Percentiles rank a stretch among this genome's conserved stretches.
Conservation (phyloP, 2,888 invertebrate species). For the Monopis laevigella region DNA sequence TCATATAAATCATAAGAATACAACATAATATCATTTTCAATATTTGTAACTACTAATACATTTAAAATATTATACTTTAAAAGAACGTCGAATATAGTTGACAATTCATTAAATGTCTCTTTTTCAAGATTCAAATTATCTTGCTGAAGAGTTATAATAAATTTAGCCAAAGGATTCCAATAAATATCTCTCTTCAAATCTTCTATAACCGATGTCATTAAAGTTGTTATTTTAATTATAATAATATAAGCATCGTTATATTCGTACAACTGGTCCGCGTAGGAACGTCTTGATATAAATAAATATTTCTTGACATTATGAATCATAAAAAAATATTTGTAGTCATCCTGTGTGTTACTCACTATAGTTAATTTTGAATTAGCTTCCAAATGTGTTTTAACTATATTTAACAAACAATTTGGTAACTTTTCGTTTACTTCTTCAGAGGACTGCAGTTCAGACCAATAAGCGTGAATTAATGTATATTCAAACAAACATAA, state of each 20-base stretch:
- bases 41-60: not conserved
- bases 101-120: not conserved
- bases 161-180: conserved; percentile 11
- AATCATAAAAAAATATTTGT: not conserved
- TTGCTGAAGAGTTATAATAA: not conserved
- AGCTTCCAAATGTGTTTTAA: not conserved
- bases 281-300: not conserved
- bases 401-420: not conserved
- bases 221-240: not conserved
- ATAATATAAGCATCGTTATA: conserved; percentile 3
- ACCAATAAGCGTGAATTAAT: no score
- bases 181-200: conserved; percentile 9
- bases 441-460: no score
- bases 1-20: conserved; percentile 17
- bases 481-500: no score
- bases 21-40: conserved; percentile 2
- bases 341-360: not conserved
- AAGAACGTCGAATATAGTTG: not conserved
- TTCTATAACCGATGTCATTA: not conserved
- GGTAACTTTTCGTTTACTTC: not conserved
- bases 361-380: conserved; percentile 4
- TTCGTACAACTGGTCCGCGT: not conserved
- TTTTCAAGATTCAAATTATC: no score
- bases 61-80: conserved; percentile 2
- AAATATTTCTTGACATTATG: not conserved